These are phyloP conservation scores for Peromyscus eremicus DNA, from an alignment of 2,797 vertebrate species.

Conservation along the genomic window DNA sequence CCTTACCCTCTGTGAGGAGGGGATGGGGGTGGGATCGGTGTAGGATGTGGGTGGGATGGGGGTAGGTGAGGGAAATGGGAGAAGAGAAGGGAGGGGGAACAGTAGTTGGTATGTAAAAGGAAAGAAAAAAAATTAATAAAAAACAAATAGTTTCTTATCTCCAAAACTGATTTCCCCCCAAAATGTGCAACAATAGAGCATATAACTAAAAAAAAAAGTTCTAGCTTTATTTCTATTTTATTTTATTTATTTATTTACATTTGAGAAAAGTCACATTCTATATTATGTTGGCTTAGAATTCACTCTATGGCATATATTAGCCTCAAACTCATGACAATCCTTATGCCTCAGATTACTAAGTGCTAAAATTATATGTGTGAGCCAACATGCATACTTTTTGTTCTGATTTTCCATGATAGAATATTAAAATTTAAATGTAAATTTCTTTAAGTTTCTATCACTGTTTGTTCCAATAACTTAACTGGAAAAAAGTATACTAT, in stretches of 20 bases:
- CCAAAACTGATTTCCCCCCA: neutral
- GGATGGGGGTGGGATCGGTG: too few relatives aligned
- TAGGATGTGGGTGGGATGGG: too few relatives aligned
- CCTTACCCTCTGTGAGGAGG: too few relatives aligned
- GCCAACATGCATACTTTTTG: neutral
- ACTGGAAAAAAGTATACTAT: neutral
- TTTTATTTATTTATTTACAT: neutral
- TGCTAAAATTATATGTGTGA: neutral
- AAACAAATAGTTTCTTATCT: neutral
- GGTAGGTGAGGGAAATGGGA: too few relatives aligned
- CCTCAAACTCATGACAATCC: neutral
- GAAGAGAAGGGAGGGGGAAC: too few relatives aligned
- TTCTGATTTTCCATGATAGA: neutral
- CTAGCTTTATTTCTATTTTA: neutral
- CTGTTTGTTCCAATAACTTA: constrained; percentile 64
- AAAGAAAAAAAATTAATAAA: neutral
- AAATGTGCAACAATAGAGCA: neutral
- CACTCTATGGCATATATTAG: neutral
- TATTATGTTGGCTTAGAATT: neutral
- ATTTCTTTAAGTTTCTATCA: neutral
- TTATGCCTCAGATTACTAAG: neutral
- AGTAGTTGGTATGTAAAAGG: too few relatives aligned
- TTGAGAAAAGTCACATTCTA: neutral
- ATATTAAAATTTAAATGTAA: neutral
- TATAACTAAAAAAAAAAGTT: neutral